Conservation (phyloP, 2,888 invertebrate genomes). For the Pseudococcus jackbeardsleyi region DNA sequence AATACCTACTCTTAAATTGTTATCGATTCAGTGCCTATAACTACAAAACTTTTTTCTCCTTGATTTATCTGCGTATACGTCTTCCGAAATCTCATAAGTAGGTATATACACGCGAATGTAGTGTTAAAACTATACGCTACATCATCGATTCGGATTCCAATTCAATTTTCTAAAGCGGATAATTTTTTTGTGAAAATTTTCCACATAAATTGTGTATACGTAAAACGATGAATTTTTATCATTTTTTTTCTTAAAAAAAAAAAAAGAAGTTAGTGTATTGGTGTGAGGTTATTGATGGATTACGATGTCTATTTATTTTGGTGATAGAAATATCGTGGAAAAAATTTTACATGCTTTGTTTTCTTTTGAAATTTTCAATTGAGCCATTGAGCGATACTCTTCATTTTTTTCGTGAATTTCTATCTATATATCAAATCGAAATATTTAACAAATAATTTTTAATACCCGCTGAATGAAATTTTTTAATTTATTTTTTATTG, state of each 20-base stretch:
- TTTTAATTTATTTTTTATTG: too few species aligned
- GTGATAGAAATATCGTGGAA: too few species aligned
- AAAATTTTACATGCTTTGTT: too few species aligned
- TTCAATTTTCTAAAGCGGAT: not conserved
- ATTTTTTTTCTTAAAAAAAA: not conserved
- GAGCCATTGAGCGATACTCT: too few species aligned
- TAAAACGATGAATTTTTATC: not conserved
- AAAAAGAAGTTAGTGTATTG: too few species aligned
- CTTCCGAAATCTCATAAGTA: not conserved
- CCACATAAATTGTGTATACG: not conserved
- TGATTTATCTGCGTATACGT: not conserved
- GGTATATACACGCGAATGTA: not conserved
- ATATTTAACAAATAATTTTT: too few species aligned
- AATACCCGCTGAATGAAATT: too few species aligned
- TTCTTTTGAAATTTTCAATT: too few species aligned
- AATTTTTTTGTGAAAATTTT: constrained; percentile 15
- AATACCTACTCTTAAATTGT: constrained; percentile 48
- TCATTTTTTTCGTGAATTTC: too few species aligned
- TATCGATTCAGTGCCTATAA: constrained; percentile 36
- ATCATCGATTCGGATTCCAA: not conserved
- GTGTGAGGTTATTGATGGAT: too few species aligned
- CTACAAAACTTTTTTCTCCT: not conserved
- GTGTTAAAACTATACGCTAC: not conserved
- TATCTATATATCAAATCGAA: too few species aligned
- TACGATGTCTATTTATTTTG: too few species aligned